Percentiles rank a stretch among this genome's conserved stretches.
phyloP scores from a whole-genome alignment of 2,888 invertebrate species.

The Galerucella nymphaeae region DNA sequence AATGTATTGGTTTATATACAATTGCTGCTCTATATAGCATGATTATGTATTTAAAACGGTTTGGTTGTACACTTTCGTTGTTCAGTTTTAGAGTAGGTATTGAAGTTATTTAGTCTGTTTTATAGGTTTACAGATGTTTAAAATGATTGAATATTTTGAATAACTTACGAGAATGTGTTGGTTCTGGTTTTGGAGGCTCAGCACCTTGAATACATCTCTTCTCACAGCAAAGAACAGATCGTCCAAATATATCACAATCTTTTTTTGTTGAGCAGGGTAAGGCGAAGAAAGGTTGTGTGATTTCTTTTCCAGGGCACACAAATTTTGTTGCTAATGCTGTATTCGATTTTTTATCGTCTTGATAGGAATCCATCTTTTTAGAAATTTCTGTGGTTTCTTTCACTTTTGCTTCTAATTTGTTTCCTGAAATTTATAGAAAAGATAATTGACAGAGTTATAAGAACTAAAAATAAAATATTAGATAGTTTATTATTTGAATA shows the following conservation, averaged over 20 bases:
- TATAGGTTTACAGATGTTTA: too few species aligned
- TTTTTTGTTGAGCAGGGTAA: conserved; percentile 67
- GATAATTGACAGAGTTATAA: not conserved
- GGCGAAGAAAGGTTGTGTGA: conserved; percentile 62
- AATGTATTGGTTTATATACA: not conserved
- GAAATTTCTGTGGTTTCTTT: conserved; percentile 8
- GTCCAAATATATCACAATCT: conserved; percentile 70
- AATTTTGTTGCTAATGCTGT: conserved; percentile 40
- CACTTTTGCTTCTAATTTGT: not conserved
- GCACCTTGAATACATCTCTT: conserved; percentile 72
- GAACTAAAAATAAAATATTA: too few species aligned
- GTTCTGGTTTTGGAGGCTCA: conserved; percentile 67
- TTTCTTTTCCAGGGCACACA: conserved; percentile 65
- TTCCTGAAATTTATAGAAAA: not conserved
- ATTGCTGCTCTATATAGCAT: too few species aligned
- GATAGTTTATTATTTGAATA: too few species aligned
- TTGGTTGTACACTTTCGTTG: too few species aligned
- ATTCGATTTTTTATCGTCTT: conserved; percentile 18
- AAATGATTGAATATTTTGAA: not conserved
- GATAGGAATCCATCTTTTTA: not conserved
- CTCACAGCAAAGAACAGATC: conserved; percentile 70
- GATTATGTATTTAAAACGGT: too few species aligned
- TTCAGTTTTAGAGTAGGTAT: too few species aligned
- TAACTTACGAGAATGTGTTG: conserved; percentile 60
- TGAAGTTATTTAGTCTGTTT: too few species aligned